phyloP scores from a whole-genome alignment of 2,888 invertebrate genomes.

The Phymatocera aterrima region DNA sequence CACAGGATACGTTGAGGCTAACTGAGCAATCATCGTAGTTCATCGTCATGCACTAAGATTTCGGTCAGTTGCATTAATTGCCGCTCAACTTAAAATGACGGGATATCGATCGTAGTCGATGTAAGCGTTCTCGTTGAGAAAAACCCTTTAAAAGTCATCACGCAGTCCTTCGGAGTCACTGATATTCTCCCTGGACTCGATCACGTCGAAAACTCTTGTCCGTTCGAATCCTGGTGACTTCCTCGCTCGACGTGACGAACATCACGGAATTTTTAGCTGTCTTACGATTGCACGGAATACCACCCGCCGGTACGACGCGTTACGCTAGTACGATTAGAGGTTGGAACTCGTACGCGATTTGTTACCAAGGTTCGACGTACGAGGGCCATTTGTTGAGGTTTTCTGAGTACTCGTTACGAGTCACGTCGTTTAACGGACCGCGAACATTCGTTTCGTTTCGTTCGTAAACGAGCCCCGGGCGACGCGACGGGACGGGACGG shows the following conservation, averaged over 20 bases:
- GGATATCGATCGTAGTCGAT: too few relatives aligned
- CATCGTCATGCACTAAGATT: not conserved
- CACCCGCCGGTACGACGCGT: too few relatives aligned
- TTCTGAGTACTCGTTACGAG: conserved; percentile 42
- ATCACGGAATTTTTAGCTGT: not conserved
- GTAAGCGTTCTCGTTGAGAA: too few relatives aligned
- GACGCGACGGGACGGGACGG: too few relatives aligned
- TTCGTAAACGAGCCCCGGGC: conserved; percentile 34
- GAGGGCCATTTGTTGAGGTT: conserved; percentile 40
- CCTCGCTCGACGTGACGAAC: too few relatives aligned
- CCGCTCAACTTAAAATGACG: not conserved
- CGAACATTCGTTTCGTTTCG: conserved; percentile 44
- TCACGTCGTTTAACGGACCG: conserved; percentile 41
- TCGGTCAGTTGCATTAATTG: not conserved
- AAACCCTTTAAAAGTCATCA: too few relatives aligned
- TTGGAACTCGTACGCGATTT: conserved; percentile 21
- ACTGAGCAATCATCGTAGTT: not conserved
- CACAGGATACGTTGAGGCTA: conserved; percentile 14
- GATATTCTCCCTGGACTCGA: not conserved
- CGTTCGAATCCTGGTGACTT: not conserved
- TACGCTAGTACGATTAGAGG: too few relatives aligned
- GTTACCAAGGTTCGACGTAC: conserved; percentile 39
- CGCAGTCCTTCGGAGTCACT: not conserved
- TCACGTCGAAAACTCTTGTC: not conserved
- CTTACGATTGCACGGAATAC: too few relatives aligned